These are phyloP conservation scores for Euura lappo DNA, from an alignment of 1,140 invertebrate genomes.

Conservation along the genomic window DNA sequence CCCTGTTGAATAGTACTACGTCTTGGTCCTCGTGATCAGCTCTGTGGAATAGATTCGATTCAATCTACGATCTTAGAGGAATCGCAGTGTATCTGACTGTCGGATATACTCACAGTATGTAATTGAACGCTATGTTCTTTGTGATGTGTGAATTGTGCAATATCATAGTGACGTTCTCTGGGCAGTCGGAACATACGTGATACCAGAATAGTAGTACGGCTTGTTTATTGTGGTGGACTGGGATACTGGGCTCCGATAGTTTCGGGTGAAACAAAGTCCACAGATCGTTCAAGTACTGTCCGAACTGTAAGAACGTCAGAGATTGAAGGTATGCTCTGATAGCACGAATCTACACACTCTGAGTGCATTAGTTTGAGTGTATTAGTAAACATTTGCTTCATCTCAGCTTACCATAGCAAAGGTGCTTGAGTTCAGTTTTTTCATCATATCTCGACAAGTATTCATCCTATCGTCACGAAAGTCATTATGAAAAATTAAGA, in stretches of 20 bases:
- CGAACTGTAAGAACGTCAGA: conserved; percentile 66
- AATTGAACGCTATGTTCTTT: conserved; percentile 96
- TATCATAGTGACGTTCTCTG: conserved; percentile 89
- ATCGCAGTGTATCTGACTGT: not conserved
- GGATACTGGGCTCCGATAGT: conserved; percentile 92
- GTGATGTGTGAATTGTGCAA: conserved; percentile 82
- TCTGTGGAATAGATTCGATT: conserved; percentile 54
- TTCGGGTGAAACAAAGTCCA: conserved; percentile 95
- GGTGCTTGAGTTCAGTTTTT: too few species aligned
- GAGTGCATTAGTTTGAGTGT: too few species aligned
- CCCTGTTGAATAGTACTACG: conserved; percentile 90
- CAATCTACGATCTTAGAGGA: conserved; percentile 16
- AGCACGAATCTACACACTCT: too few species aligned
- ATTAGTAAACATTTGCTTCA: too few species aligned
- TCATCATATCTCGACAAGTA: too few species aligned
- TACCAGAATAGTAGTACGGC: conserved; percentile 92
- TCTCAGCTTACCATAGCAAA: too few species aligned
- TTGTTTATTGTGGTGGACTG: conserved; percentile 95
- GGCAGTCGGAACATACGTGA: conserved; percentile 88
- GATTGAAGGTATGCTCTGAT: too few species aligned
- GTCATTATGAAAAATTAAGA: too few species aligned
- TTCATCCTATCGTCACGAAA: too few species aligned
- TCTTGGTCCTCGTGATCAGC: conserved; percentile 96
- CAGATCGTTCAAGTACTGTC: conserved; percentile 86
- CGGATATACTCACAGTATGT: conserved; percentile 83